Evolutionary conservation across 2,888 invertebrate species (phyloP), one percentile per base, ranked within the genome.

Genomic region (Volucella bombylans): DNA sequence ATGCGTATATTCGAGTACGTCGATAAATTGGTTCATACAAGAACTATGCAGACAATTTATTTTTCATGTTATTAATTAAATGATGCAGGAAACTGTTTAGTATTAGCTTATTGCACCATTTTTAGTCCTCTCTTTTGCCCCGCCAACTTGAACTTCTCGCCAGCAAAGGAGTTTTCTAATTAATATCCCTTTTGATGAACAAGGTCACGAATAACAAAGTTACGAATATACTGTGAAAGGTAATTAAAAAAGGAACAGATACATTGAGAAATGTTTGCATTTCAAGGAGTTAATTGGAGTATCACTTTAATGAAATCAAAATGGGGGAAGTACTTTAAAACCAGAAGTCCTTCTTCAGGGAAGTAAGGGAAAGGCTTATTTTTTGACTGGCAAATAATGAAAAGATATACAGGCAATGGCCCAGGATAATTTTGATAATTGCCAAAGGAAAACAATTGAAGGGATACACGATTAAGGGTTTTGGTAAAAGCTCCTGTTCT

Each of bases 41-140:
- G 31, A 6, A 31, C 2, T 31, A 6, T 31, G 31, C 31, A 31
- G 4, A 31, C 10, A 55, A 23, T 9, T 52, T 55, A n/a, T 12
- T n/a, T 38, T 55, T n/a, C 1, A 12, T 9, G 12, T 39, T 50
- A 43, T 43, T 52, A 45, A 71, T 71, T 59, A 50, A 8, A 18
- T 31, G 15, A 31, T 52, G 43, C 23, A 61, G 14, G 38, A 68
- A 68, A 54, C 39, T 43, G 18, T 8, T 39, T 18, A 65, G 15
- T 52, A 39, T 65, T 65, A 52, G n/a, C 43, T 12, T 43, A 12
- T 11, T n/a, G n/a, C 12, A 10, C 1, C 2, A n/a, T n/a, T 23
- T 54, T 67, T 45, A 14, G n/a, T 43, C 11, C 2, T n/a, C 10
- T 50, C 4, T 12, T 31, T 31, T 31, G 31, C 31, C 6, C 6